Evolutionary conservation across 1,140 invertebrate species (phyloP).

Genomic region (Hydropsyche tenuis): DNA sequence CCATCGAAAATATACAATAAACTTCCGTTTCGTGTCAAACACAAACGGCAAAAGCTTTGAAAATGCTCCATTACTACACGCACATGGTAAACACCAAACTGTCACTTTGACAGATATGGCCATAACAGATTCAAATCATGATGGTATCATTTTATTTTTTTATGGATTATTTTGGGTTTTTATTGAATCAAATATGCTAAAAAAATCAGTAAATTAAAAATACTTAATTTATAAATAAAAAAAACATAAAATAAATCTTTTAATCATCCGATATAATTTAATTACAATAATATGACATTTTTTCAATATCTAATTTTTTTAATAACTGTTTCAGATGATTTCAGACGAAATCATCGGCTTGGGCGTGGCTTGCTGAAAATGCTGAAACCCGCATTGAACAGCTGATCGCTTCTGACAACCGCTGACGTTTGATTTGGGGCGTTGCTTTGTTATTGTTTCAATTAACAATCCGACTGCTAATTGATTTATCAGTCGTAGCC

Average conservation of each 20-base stretch:
- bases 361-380: background rate
- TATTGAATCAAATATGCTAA: background rate
- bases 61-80: slow-evolving; percentile 12
- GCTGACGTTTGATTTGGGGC: slow-evolving; percentile 17
- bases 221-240: background rate
- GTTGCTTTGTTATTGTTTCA: slow-evolving; percentile 21
- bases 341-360: too few relatives aligned
- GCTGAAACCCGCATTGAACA: slow-evolving; percentile 8
- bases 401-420: background rate
- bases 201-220: background rate
- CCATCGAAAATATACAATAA: slow-evolving; percentile 40
- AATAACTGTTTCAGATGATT: too few relatives aligned
- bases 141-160: too few relatives aligned
- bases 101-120: background rate
- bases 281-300: too few relatives aligned
- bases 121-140: too few relatives aligned
- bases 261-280: too few relatives aligned
- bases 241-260: background rate
- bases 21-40: slow-evolving; percentile 30
- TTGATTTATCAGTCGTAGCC: too few relatives aligned
- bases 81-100: background rate
- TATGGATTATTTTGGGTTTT: too few relatives aligned
- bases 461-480: background rate
- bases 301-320: too few relatives aligned
- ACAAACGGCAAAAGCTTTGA: slow-evolving; percentile 40